These are phyloP conservation scores for Felis chaus DNA, from an alignment of 2,113 vertebrate species.

Conservation along the genomic window DNA sequence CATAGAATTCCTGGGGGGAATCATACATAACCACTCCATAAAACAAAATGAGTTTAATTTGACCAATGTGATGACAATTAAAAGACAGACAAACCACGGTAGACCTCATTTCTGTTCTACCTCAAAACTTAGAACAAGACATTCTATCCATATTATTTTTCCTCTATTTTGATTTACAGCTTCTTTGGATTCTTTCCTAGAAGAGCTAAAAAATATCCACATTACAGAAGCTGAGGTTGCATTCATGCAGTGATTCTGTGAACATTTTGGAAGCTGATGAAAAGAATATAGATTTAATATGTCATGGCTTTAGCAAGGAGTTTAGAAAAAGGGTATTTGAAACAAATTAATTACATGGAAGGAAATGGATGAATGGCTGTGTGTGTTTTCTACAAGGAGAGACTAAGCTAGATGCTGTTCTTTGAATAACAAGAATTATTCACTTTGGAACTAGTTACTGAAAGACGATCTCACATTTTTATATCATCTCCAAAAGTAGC, in stretches of 20 bases:
- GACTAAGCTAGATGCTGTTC: not conserved
- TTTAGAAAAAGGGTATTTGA: not conserved
- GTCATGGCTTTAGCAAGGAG: not conserved
- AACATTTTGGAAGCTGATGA: not conserved
- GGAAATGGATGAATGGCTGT: not conserved
- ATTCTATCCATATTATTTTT: not conserved
- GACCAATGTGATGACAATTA: not conserved
- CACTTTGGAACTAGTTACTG: not conserved
- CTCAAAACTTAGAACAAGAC: not conserved
- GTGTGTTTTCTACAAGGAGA: not conserved
- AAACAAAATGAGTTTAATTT: not conserved
- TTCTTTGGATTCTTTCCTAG: not conserved
- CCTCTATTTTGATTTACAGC: not conserved
- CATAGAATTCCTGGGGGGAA: not conserved
- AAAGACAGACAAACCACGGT: not conserved
- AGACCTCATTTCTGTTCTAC: not conserved
- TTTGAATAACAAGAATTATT: not conserved
- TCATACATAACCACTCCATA: not conserved
- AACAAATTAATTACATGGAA: not conserved
- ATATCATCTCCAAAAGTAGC: not conserved
- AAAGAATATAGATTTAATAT: not conserved
- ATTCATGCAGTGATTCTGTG: not conserved
- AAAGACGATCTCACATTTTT: not conserved
- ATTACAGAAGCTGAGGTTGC: not conserved
- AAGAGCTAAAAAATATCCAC: not conserved